phyloP scores from a whole-genome alignment of 2,113 vertebrate species.

The Pitta sordida region DNA sequence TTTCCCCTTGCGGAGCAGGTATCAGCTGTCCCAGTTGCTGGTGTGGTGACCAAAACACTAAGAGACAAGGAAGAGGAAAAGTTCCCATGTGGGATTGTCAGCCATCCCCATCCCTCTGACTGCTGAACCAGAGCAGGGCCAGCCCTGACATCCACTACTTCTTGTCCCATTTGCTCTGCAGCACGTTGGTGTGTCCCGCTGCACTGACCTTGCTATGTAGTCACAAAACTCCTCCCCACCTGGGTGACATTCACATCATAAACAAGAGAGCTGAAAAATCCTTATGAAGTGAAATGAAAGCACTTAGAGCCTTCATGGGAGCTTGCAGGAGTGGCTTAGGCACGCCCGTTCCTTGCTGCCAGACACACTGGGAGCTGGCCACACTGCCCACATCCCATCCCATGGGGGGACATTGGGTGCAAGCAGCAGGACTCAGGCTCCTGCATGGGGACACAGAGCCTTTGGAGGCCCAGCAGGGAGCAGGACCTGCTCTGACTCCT shows the following conservation, averaged over 20 bases:
- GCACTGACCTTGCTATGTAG: background rate
- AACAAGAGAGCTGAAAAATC: background rate
- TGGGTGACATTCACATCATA: background rate
- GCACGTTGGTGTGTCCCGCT: background rate
- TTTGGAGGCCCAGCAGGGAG: background rate
- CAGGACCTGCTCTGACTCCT: background rate
- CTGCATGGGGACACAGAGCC: background rate
- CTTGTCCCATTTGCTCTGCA: background rate
- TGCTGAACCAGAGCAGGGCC: background rate
- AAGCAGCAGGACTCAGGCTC: background rate
- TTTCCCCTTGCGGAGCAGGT: background rate
- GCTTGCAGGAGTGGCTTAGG: background rate
- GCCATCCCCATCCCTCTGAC: background rate
- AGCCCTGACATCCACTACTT: background rate
- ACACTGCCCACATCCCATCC: background rate
- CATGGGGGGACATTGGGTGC: accelerated
- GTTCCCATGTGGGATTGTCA: background rate
- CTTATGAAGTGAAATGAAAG: background rate
- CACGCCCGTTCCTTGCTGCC: background rate
- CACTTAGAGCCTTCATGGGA: background rate
- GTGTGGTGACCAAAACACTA: background rate
- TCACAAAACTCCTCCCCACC: background rate
- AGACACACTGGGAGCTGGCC: accelerated
- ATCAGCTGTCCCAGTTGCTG: background rate
- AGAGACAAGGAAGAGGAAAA: background rate